phyloP scores from a whole-genome alignment of 1,140 invertebrate species.

The Bombus balteatus region DNA sequence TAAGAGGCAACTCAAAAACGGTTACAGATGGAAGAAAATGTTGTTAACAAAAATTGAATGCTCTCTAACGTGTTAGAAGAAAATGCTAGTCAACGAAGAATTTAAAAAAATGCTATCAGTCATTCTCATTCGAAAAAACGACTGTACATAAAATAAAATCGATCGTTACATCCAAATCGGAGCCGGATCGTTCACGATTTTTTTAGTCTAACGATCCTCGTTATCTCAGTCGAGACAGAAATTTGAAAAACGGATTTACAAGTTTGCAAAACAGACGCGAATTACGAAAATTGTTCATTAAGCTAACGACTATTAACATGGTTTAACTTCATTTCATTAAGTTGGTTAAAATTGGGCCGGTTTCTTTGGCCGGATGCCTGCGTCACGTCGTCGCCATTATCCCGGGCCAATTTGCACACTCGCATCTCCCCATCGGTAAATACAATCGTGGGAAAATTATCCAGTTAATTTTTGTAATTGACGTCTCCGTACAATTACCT shows the following conservation, averaged over 20 bases:
- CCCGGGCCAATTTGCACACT: conserved; percentile 24
- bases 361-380: conserved; percentile 14
- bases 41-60: too few species aligned
- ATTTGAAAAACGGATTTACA: not conserved
- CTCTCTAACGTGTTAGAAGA: too few species aligned
- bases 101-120: too few species aligned
- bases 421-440: not conserved
- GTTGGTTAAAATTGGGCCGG: not conserved
- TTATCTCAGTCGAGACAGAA: too few species aligned
- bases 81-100: too few species aligned
- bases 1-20: too few species aligned
- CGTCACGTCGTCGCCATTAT: conserved; percentile 29
- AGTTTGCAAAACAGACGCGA: not conserved
- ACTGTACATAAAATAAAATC: too few species aligned
- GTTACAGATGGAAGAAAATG: too few species aligned
- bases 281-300: conserved; percentile 10
- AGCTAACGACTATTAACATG: not conserved
- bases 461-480: conserved; percentile 18
- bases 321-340: not conserved
- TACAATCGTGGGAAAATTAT: conserved; percentile 32
- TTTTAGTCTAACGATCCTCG: not conserved
- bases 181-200: too few species aligned
- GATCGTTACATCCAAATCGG: too few species aligned
- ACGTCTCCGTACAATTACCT: not conserved
- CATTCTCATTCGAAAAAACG: too few species aligned